Percentiles rank a stretch among this genome's conserved stretches.
Conservation (phyloP, 2,113 vertebrate genomes). For the Hydropotes inermis region DNA sequence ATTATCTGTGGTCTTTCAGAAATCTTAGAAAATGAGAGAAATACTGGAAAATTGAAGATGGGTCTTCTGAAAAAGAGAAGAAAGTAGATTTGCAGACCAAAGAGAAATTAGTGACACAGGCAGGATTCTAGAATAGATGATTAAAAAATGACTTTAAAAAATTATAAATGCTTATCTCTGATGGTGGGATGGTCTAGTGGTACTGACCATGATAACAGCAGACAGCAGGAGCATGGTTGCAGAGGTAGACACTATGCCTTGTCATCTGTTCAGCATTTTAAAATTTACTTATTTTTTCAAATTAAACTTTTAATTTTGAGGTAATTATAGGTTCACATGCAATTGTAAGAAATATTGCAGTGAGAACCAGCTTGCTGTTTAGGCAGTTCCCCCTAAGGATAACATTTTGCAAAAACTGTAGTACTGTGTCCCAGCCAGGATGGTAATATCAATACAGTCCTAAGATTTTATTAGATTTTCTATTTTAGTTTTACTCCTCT, state of each 20-base stretch:
- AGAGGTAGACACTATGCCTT: background rate
- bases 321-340: background rate
- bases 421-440: background rate
- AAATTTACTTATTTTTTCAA: background rate
- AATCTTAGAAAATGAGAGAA: background rate
- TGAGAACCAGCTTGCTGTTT: background rate
- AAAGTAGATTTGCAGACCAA: slow-evolving; percentile 13
- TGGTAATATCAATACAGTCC: background rate
- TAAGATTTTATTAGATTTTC: background rate
- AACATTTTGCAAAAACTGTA: background rate
- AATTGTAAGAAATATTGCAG: background rate
- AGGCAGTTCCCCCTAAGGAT: background rate
- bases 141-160: background rate
- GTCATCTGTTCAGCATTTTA: background rate
- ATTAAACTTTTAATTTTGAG: slow-evolving; percentile 23
- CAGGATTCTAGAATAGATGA: background rate
- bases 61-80: background rate
- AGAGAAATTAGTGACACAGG: background rate
- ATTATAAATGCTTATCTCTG: background rate
- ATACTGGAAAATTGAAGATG: background rate
- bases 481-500: background rate
- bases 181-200: background rate
- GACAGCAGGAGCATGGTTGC: background rate
- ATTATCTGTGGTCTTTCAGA: background rate
- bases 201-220: background rate